Evolutionary conservation across 1,140 invertebrate genomes (phyloP).

Genomic region (Limonius californicus): DNA sequence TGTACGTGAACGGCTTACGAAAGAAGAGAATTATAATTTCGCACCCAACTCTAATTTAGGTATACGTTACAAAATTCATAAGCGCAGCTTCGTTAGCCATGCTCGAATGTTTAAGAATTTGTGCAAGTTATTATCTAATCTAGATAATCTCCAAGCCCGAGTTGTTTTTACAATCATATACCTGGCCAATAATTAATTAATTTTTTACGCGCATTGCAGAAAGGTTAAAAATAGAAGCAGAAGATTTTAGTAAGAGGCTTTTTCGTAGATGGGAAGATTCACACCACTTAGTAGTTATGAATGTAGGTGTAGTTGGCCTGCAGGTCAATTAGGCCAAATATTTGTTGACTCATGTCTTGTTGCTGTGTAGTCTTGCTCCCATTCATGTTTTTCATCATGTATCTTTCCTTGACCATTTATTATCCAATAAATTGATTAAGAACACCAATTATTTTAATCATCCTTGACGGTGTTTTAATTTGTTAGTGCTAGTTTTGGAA

Average conservation of each 20-base stretch:
- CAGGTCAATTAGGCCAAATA: slow-evolving; percentile 24
- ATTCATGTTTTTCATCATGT: slow-evolving; percentile 4
- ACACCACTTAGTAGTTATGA: slow-evolving; percentile 6
- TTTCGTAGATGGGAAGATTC: not conserved
- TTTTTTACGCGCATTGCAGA: no score
- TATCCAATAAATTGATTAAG: slow-evolving; percentile 11
- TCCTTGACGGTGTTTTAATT: not conserved
- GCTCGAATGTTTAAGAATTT: no score
- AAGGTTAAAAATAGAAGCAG: no score
- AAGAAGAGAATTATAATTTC: not conserved
- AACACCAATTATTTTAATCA: not conserved
- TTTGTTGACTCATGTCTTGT: slow-evolving; percentile 16
- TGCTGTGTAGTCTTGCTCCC: not conserved
- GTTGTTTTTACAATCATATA: no score
- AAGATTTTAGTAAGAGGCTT: no score
- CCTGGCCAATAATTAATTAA: no score
- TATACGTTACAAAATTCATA: no score
- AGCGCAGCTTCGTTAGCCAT: not conserved
- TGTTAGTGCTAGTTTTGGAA: no score
- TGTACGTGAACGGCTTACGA: not conserved
- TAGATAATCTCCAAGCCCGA: no score
- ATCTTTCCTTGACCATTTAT: slow-evolving; percentile 12
- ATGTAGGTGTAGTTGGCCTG: slow-evolving; percentile 26
- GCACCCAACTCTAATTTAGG: no score
- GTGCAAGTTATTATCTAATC: no score